A percentile compares a stretch with the other conserved stretches of the same genome.
phyloP scores from a whole-genome alignment of 2,797 vertebrate species.

The Austrolebias charrua region DNA sequence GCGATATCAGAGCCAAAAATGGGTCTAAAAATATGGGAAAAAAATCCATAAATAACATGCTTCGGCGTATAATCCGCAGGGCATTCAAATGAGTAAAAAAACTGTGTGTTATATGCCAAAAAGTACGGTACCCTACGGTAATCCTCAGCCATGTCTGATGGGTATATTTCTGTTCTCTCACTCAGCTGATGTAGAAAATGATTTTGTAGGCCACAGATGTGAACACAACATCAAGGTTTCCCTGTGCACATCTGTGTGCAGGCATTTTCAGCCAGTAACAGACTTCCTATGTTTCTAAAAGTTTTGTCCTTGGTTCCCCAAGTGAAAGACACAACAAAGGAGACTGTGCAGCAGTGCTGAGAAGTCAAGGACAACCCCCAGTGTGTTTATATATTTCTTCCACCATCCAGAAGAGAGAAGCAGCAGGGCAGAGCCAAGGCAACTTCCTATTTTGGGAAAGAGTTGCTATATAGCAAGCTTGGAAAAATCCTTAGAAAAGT shows the following conservation, averaged over 20 bases:
- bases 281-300: slow-evolving; percentile 21
- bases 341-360: slow-evolving; percentile 31
- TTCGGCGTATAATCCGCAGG: too few relatives aligned
- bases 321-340: slow-evolving; percentile 43
- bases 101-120: too few relatives aligned
- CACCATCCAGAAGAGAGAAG: slow-evolving; percentile 42
- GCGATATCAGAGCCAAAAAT: too few relatives aligned
- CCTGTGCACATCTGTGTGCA: background rate
- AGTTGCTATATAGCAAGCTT: slow-evolving; percentile 63
- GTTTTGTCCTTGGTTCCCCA: slow-evolving; percentile 17
- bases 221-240: background rate
- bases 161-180: too few relatives aligned
- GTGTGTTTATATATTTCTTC: slow-evolving; percentile 72
- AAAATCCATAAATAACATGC: too few relatives aligned
- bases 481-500: slow-evolving; percentile 25
- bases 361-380: slow-evolving; percentile 37
- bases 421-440: slow-evolving; percentile 38
- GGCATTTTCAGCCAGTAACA: slow-evolving; percentile 5
- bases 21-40: too few relatives aligned
- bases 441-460: slow-evolving; percentile 72
- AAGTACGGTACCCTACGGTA: too few relatives aligned
- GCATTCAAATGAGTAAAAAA: too few relatives aligned
- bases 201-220: too few relatives aligned
- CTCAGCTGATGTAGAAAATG: too few relatives aligned
- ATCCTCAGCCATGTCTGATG: too few relatives aligned